These are phyloP conservation scores for Hydropsyche betteni DNA, from an alignment of 2,888 invertebrate genomes.

Conservation along the genomic window DNA sequence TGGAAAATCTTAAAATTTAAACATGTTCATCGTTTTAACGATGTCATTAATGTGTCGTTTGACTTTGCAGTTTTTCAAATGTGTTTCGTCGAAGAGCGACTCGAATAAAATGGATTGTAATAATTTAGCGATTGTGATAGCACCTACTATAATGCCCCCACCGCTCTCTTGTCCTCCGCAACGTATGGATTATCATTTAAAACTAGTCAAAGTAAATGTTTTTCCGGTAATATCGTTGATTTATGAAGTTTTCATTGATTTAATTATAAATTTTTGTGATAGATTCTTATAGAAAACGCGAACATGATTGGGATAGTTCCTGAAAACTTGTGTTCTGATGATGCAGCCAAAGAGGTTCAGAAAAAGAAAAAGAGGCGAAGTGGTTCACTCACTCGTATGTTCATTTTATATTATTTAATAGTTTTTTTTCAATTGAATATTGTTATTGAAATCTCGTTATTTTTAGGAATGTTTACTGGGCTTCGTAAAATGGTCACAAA, in stretches of 20 bases:
- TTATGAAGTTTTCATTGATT: conserved; percentile 41
- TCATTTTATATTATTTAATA: conserved; percentile 43
- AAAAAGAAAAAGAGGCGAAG: conserved; percentile 83
- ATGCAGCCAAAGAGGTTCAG: conserved; percentile 64
- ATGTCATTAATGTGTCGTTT: conserved; percentile 2
- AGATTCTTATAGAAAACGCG: conserved; percentile 82
- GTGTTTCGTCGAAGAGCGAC: conserved; percentile 73
- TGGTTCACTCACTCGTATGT: conserved; percentile 84
- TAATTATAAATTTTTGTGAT: conserved; percentile 54
- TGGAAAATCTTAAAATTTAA: conserved; percentile 31
- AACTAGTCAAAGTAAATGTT: conserved; percentile 71
- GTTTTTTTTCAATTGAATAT: conserved; percentile 39
- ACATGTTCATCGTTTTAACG: neutral
- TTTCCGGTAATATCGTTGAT: conserved; percentile 27
- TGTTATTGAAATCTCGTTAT: conserved; percentile 49
- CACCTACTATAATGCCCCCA: conserved; percentile 86
- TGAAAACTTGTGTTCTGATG: conserved; percentile 65
- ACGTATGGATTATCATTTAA: conserved; percentile 74
- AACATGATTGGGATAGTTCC: conserved; percentile 78
- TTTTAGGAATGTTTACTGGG: conserved; percentile 78
- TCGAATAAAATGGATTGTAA: conserved; percentile 85
- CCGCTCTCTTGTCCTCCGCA: conserved; percentile 73
- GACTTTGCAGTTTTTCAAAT: conserved; percentile 70
- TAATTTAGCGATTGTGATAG: conserved; percentile 86
- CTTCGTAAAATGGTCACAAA: conserved; percentile 81